A percentile compares a stretch with the other conserved stretches of the same genome.
Evolutionary conservation across 1,140 invertebrate species (phyloP).

Genomic region (Heterodera schachtii): DNA sequence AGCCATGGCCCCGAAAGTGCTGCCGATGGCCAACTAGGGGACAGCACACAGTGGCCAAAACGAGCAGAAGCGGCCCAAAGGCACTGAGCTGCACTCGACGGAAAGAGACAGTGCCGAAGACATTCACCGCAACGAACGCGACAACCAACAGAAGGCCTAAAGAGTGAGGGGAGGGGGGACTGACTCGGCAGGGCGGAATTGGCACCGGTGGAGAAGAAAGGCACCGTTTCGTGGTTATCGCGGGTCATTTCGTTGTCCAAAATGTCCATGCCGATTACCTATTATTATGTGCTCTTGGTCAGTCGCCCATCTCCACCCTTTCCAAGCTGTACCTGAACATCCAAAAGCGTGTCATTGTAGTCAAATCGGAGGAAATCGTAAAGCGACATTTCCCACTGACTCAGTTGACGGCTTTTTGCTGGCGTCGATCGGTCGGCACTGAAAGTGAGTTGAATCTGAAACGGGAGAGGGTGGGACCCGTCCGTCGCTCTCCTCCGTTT

Average conservation of each 20-base stretch:
- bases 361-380: slow-evolving; percentile 49
- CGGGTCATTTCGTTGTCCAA: slow-evolving; percentile 59
- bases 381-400: slow-evolving; percentile 51
- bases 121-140: slow-evolving; percentile 16
- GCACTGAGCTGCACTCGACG: slow-evolving; percentile 40
- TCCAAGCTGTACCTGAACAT: slow-evolving; percentile 37
- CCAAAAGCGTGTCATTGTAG: slow-evolving; percentile 44
- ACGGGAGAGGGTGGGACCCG: slow-evolving; percentile 22
- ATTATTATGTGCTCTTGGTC: neutral
- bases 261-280: slow-evolving; percentile 57
- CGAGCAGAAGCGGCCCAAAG: slow-evolving; percentile 48
- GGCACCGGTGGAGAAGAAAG: slow-evolving; percentile 56
- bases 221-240: slow-evolving; percentile 54
- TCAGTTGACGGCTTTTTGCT: slow-evolving; percentile 35
- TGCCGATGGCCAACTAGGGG: slow-evolving; percentile 54
- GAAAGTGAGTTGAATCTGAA: slow-evolving; percentile 53
- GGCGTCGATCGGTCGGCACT: slow-evolving; percentile 47
- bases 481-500: neutral
- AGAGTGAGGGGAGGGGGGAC: neutral
- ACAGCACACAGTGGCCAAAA: slow-evolving; percentile 41
- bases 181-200: too few relatives aligned
- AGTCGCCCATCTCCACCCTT: neutral
- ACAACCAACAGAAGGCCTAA: slow-evolving; percentile 23
- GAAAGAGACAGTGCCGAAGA: slow-evolving; percentile 21
- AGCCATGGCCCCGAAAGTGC: slow-evolving; percentile 54